These are phyloP conservation scores for Dendronephthya gigantea DNA, from an alignment of 64 coral and sea anemone genomes.

Conservation along the genomic window DNA sequence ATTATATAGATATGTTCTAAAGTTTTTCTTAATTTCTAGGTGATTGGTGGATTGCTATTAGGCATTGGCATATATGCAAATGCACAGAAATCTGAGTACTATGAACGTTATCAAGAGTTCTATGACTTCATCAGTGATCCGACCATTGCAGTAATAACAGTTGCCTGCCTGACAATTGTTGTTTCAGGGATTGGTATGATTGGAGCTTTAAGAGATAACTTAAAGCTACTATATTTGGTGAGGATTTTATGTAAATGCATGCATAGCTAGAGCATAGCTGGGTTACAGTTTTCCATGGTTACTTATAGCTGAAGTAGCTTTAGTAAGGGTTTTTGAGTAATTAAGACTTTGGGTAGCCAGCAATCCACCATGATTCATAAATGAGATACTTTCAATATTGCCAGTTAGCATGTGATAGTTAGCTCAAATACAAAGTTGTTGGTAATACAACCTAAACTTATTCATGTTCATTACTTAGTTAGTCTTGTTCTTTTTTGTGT, in stretches of 20 bases:
- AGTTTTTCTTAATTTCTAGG: background rate
- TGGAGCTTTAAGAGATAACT: background rate
- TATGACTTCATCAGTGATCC: conserved; percentile 20
- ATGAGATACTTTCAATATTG: too few relatives aligned
- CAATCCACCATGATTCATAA: too few relatives aligned
- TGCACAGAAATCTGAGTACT: background rate
- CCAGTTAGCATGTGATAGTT: too few relatives aligned
- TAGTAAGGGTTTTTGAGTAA: too few relatives aligned
- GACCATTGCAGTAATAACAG: background rate
- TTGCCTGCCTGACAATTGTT: background rate
- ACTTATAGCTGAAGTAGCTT: too few relatives aligned
- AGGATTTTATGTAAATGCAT: too few relatives aligned
- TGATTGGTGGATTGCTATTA: background rate
- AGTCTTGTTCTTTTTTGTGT: too few relatives aligned
- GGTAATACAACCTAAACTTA: too few relatives aligned
- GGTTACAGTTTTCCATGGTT: too few relatives aligned
- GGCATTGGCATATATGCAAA: background rate
- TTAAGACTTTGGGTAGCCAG: too few relatives aligned
- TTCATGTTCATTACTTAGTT: too few relatives aligned
- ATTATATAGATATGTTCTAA: background rate
- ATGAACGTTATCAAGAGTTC: background rate
- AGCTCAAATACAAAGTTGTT: too few relatives aligned
- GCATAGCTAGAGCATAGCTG: background rate
- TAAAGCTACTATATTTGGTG: background rate
- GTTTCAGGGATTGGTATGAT: background rate